phyloP scores from a whole-genome alignment of 2,113 vertebrate species.

The Sorex fumeus region DNA sequence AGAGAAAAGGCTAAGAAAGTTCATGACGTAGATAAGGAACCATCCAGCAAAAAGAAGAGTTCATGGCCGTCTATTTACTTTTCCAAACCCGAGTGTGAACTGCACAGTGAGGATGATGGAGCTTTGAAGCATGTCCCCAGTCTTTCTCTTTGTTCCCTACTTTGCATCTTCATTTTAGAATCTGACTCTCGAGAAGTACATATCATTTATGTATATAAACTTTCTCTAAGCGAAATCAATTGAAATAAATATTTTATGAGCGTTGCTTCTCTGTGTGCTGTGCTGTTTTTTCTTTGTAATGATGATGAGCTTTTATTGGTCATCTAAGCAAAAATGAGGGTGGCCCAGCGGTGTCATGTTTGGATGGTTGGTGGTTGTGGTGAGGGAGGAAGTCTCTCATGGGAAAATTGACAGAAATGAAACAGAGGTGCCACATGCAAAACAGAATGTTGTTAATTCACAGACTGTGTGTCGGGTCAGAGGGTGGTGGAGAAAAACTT shows the following conservation, averaged over 20 bases:
- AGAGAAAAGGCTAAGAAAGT: background rate
- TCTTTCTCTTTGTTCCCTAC: background rate
- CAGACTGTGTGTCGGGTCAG: background rate
- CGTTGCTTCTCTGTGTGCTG: slow-evolving; percentile 78
- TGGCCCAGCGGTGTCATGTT: background rate
- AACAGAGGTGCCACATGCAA: background rate
- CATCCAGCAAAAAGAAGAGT: background rate
- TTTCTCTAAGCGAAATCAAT: slow-evolving; percentile 87
- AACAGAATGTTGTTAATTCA: background rate
- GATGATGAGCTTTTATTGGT: slow-evolving; percentile 57
- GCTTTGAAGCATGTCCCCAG: background rate
- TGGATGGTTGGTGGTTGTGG: background rate
- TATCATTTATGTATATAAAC: slow-evolving; percentile 83
- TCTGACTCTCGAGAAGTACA: slow-evolving; percentile 74
- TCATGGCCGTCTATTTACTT: background rate
- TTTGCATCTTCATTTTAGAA: slow-evolving; percentile 80
- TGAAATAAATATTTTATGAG: slow-evolving; percentile 87
- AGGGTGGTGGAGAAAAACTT: background rate
- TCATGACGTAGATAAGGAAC: background rate
- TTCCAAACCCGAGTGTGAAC: background rate
- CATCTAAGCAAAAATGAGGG: background rate
- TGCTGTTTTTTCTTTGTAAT: slow-evolving; percentile 55
- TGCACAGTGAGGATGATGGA: background rate
- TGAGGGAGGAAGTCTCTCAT: background rate
- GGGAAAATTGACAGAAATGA: background rate